Evolutionary conservation across 2,888 invertebrate genomes (phyloP).

Genomic region (Rhaphigaster nebulosa): DNA sequence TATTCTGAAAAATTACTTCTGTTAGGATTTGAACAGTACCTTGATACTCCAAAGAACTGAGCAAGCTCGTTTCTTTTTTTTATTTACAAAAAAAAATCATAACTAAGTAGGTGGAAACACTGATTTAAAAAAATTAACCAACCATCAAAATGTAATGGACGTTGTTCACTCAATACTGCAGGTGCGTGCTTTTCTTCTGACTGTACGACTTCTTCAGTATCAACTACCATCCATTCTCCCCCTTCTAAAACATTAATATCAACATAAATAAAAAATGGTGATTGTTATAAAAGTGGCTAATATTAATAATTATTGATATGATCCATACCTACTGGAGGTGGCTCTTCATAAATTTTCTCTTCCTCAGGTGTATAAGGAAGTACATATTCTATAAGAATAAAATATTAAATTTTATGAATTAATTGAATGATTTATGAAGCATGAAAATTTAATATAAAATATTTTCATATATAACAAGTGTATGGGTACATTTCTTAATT

Average conservation of each 20-base stretch:
- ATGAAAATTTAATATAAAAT: not conserved
- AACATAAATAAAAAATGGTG: not conserved
- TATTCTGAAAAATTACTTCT: no score
- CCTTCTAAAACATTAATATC: not conserved
- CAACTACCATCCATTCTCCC: slow-evolving; percentile 25
- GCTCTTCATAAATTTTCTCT: not conserved
- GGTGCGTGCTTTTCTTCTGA: slow-evolving; percentile 28
- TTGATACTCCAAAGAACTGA: no score
- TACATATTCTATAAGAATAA: slow-evolving; percentile 1
- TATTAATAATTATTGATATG: not conserved
- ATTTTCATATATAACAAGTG: not conserved
- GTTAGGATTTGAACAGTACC: no score
- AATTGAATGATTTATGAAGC: not conserved
- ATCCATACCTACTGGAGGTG: slow-evolving; percentile 7
- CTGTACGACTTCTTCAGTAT: slow-evolving; percentile 30
- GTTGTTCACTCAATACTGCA: slow-evolving; percentile 31
- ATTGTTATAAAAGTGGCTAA: not conserved
- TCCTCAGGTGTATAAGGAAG: not conserved
- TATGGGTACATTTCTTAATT: no score
- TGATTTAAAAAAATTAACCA: not conserved
- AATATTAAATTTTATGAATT: not conserved
- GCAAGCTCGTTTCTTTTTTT: not conserved
- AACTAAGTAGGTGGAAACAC: not conserved
- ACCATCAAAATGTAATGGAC: slow-evolving; percentile 41
- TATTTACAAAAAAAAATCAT: not conserved